Evolutionary conservation across 2,113 vertebrate species (phyloP).

Genomic region (Lucifuga dentata): DNA sequence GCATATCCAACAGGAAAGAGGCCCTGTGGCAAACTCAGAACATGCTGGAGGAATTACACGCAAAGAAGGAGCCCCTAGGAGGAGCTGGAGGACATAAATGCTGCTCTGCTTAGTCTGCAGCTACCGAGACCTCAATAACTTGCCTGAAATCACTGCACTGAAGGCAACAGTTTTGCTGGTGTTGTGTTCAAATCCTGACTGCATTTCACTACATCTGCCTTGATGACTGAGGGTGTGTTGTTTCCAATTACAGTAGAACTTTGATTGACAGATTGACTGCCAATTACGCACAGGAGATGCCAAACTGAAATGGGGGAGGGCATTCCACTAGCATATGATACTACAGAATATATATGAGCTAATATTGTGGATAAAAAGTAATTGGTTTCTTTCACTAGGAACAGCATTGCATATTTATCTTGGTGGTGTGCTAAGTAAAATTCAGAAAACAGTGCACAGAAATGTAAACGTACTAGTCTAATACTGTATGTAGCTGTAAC

Average conservation of each 20-base stretch:
- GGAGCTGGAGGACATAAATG: conserved; percentile 8
- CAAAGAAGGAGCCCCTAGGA: conserved; percentile 11
- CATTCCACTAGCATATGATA: too few relatives aligned
- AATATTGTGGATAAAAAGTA: too few relatives aligned
- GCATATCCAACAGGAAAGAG: too few relatives aligned
- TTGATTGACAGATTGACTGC: neutral
- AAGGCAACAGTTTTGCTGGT: neutral
- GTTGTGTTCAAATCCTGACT: neutral
- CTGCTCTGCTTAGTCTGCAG: neutral
- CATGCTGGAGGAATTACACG: conserved; percentile 26
- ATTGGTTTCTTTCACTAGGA: too few relatives aligned
- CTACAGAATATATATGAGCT: too few relatives aligned
- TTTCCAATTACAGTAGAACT: conserved; percentile 4
- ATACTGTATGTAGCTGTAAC: too few relatives aligned
- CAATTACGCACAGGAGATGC: neutral
- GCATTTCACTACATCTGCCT: neutral
- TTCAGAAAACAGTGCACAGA: too few relatives aligned
- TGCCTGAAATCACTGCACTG: conserved; percentile 2
- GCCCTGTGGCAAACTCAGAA: too few relatives aligned
- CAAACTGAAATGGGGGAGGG: too few relatives aligned
- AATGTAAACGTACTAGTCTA: too few relatives aligned
- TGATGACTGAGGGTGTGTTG: neutral
- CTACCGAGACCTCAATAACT: conserved; percentile 15
- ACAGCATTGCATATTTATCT: too few relatives aligned
- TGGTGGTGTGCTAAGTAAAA: too few relatives aligned